Base-by-base conservation (phyloP, 2,888 invertebrate genomes). In the Acrobasis suavella region DNA sequence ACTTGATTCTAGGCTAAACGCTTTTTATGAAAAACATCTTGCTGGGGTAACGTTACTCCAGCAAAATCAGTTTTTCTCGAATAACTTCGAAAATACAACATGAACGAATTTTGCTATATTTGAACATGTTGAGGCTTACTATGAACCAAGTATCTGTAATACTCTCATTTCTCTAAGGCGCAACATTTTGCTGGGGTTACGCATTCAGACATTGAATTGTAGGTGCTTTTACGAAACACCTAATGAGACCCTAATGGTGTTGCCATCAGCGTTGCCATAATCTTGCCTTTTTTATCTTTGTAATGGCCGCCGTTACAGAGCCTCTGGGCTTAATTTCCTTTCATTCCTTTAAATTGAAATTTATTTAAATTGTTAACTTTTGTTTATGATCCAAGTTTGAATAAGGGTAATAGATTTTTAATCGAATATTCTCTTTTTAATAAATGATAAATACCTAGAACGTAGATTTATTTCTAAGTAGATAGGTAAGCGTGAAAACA, bases 221-320 rank as follows among this genome's bases (percentile, higher is more conserved):
- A 38, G 60, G 50, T 50, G 60, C 60, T 50, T 60, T 50, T 51
- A 39, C 42, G 39, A 51, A 51, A 51, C 60, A 62, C 55, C 32
- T 62, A 62, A 62, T 62, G 62, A 62, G 62, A 16, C 32, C 55
- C 49, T 55, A 62, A 62, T 62, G 54, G 62, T 55, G 62, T 62
- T 55, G 62, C 62, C 55, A 62, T 62, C 16, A 62, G 15, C 62
- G 55, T 38, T 49, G 32, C 55, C 46, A 55, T 62, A 62, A 62
- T 62, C 62, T 62, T 55, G 55, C 62, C 62, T 55, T 62, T 62
- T 60, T 61, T 38, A 62, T 62, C 62, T 62, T 37, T 55, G 42
- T 55, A 62, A 62, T 55, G 55, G 55, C 62, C 22, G 54, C 55
- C 62, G 54, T 62, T 62, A 62, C 52, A 22, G 62, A 17, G 52